These are phyloP conservation scores for Brienomyrus brachyistius DNA, from an alignment of 2,113 vertebrate genomes.

Conservation along the genomic window DNA sequence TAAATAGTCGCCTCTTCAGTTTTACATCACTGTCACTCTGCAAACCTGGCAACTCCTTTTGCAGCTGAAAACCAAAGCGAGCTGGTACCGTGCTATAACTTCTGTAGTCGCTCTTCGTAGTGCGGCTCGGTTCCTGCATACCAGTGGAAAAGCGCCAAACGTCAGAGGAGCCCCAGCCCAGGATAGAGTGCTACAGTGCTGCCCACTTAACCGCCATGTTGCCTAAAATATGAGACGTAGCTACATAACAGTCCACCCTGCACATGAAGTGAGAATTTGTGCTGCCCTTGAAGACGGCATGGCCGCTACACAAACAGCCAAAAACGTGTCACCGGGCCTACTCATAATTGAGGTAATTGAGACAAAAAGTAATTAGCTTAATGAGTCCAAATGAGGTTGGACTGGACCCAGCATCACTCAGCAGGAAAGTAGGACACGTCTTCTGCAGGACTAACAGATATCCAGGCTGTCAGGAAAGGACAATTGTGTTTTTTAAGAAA, in stretches of 20 bases:
- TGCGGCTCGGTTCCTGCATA: too few species aligned
- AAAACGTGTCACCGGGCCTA: neutral
- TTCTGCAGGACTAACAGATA: neutral
- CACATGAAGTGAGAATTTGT: neutral
- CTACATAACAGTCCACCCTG: neutral
- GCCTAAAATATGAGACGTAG: neutral
- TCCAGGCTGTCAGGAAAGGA: neutral
- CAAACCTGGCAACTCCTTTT: neutral
- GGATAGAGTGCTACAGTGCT: neutral
- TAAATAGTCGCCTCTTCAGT: neutral
- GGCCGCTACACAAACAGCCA: neutral
- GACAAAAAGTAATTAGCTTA: neutral
- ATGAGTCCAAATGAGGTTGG: neutral
- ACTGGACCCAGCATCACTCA: neutral
- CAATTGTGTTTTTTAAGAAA: neutral
- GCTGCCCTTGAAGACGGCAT: neutral
- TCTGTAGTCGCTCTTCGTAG: too few species aligned
- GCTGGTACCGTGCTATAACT: neutral
- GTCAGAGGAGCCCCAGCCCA: too few species aligned
- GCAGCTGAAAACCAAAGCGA: neutral
- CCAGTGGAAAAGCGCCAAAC: too few species aligned
- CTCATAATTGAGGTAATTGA: neutral
- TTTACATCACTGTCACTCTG: neutral
- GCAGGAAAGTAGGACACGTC: neutral
- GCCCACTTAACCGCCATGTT: neutral